These are phyloP conservation scores for Hyla sarda DNA, from an alignment of 2,113 vertebrate genomes.

Conservation along the genomic window DNA sequence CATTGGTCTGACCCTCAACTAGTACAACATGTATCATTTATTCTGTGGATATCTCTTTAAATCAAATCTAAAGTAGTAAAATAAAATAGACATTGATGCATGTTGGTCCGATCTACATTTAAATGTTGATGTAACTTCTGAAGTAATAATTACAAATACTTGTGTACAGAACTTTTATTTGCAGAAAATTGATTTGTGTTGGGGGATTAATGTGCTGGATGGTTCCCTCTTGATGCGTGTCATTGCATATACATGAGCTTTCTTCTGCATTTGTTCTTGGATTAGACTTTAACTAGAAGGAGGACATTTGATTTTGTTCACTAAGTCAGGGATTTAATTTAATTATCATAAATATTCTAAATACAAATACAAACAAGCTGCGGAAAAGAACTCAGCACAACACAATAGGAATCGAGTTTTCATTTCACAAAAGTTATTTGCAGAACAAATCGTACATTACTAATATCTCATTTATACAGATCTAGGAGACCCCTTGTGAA, in stretches of 20 bases:
- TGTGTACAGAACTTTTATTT: neutral
- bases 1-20: too few species aligned
- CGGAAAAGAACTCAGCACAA: neutral
- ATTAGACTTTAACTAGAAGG: constrained; percentile 34
- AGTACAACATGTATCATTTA: too few species aligned
- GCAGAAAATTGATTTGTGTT: neutral
- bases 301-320: constrained; percentile 29
- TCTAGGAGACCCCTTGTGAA: too few species aligned
- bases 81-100: neutral
- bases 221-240: neutral
- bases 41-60: too few species aligned
- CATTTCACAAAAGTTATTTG: neutral
- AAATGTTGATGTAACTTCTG: neutral
- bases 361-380: constrained; percentile 44
- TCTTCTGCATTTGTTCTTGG: neutral
- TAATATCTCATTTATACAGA: neutral
- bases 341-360: constrained; percentile 36
- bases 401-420: neutral
- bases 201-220: constrained; percentile 21
- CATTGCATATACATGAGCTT: constrained; percentile 22
- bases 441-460: neutral
- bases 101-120: neutral
- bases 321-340: constrained; percentile 20
- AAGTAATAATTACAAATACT: constrained; percentile 19
- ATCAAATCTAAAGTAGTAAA: neutral